A percentile compares a stretch with the other conserved stretches of the same genome.
Conservation (phyloP, 2,797 vertebrate species). For the Rhinogobio ventralis region DNA sequence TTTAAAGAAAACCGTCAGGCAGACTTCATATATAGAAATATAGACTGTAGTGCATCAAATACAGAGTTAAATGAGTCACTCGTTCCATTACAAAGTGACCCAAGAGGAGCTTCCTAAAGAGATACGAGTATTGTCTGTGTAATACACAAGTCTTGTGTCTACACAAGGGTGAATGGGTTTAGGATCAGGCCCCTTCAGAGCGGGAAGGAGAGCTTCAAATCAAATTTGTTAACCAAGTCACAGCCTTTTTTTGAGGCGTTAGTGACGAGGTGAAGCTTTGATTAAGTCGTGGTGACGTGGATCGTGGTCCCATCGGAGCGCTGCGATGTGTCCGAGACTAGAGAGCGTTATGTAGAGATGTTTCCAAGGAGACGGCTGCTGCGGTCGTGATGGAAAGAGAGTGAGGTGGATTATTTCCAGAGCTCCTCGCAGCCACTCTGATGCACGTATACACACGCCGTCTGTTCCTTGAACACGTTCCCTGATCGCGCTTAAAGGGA, state of each 20-base stretch:
- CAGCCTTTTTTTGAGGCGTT: background rate
- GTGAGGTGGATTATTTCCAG: conserved; percentile 57
- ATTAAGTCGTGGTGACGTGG: conserved; percentile 7
- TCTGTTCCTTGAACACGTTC: conserved; percentile 18
- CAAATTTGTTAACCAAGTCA: background rate
- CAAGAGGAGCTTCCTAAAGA: conserved; percentile 11
- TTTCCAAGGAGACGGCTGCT: conserved; percentile 65
- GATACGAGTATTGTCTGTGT: background rate
- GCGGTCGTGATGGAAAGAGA: conserved; percentile 35
- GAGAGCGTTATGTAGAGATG: conserved; percentile 46
- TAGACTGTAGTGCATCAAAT: background rate
- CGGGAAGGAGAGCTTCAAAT: background rate
- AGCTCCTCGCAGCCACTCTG: conserved; percentile 13
- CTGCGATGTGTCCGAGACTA: conserved; percentile 42
- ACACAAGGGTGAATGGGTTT: background rate
- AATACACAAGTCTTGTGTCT: background rate
- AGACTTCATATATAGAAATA: too few relatives aligned
- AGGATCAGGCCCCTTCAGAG: background rate
- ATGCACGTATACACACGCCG: conserved; percentile 3
- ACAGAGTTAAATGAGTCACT: background rate
- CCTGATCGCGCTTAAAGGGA: background rate
- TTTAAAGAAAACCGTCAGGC: too few relatives aligned
- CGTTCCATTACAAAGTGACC: background rate
- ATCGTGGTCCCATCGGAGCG: conserved; percentile 42
- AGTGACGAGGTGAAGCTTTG: conserved; percentile 8